Base-by-base conservation (phyloP, 2,888 invertebrate genomes). In the Diogma glabrata region DNA sequence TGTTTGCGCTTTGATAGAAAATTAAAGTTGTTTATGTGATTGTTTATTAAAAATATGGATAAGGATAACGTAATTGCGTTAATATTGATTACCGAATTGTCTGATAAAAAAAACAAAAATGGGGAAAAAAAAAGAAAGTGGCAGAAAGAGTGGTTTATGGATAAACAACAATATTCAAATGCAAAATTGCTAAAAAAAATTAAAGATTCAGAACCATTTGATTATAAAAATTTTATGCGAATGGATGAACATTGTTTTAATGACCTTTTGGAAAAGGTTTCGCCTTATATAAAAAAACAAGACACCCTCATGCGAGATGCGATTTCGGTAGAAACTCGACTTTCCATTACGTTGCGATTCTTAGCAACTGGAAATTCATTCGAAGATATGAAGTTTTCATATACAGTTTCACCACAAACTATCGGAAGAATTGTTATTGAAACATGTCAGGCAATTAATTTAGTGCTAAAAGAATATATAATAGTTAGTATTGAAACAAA, bases 381-480 rank as follows among this genome's bases (percentile, higher is more conserved):
- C 40, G 19, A 19, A 20, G 40, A 17, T 40, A 8, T 40, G 17
- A 40, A 19, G 40, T 40, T 40, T 40, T 10, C 40, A 40, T 40
- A 19, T 19, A 40, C 40, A 20, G 40, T 40, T 40, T 40, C 40
- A 40, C 19, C 40, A 40, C 19, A 40, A 40, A 3, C 40, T 12
- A 19, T 40, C 19, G 40, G 19, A 40, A 40, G 19, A 40, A 4
- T 40, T 4, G 19, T 40, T 38, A 38, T 16, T 38, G 38, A 38
- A 38, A 38, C 38, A 38, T 38, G 12, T 38, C 38, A 38, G 38
- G 19, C 40, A 40, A 40, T 40, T 40, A 40, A 17, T 40, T 40
- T 40, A 40, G 40, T 40, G 20, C 38, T 38, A 38, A 38, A 38
- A 38, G 17, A 38, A 38, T 17, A 14, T 38, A 38, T 38, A 38